Evolutionary conservation across 2,113 vertebrate species (phyloP).

Genomic region (Cebidichthys violaceus): DNA sequence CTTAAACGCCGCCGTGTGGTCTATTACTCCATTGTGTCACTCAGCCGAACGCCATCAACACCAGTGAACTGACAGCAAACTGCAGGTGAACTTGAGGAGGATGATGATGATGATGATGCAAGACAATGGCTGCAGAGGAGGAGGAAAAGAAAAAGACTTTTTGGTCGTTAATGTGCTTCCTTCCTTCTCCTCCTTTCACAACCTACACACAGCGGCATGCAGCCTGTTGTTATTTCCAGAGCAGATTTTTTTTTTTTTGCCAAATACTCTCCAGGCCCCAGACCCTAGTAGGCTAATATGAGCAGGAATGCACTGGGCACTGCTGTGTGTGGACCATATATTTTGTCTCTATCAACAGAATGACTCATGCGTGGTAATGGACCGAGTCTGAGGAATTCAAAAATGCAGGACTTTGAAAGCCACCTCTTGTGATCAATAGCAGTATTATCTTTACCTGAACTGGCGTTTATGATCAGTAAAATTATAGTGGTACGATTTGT

Average conservation of each 20-base stretch:
- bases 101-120: background rate
- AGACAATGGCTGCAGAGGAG: background rate
- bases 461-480: background rate
- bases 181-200: conserved; percentile 23
- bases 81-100: conserved; percentile 20
- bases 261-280: conserved; percentile 31
- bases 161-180: conserved; percentile 5
- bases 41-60: conserved; percentile 32
- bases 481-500: background rate
- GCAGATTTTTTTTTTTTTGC: conserved; percentile 59
- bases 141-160: background rate
- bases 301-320: conserved; percentile 66
- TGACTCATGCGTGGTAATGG: conserved; percentile 79
- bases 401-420: conserved; percentile 34
- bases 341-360: conserved; percentile 69
- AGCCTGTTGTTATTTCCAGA: conserved; percentile 42
- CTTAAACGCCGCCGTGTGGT: conserved; percentile 45
- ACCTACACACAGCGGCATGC: conserved; percentile 29
- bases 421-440: conserved; percentile 21
- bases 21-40: conserved; percentile 49
- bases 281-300: conserved; percentile 55
- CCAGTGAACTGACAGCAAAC: conserved; percentile 35
- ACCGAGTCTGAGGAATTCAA: conserved; percentile 61
- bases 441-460: background rate
- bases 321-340: conserved; percentile 61